A percentile compares a stretch with the other conserved stretches of the same genome.
phyloP scores from a whole-genome alignment of 1,140 invertebrate genomes.

The Drosophila parabipectinata region DNA sequence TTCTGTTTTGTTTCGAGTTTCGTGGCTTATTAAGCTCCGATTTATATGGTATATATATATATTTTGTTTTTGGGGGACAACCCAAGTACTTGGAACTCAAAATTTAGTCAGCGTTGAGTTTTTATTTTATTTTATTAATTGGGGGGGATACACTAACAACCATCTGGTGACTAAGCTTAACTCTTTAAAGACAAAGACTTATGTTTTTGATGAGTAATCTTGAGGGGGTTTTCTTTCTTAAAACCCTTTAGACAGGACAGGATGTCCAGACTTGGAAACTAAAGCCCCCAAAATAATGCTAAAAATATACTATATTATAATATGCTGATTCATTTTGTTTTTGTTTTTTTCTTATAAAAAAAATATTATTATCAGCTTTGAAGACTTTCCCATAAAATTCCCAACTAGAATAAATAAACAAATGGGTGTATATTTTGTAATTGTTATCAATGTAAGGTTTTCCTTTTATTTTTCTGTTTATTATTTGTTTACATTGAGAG shows the following conservation, averaged over 20 bases:
- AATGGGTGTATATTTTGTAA: constrained; percentile 29
- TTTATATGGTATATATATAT: constrained; percentile 1
- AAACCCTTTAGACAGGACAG: neutral
- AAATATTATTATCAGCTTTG: neutral
- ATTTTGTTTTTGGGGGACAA: constrained; percentile 31
- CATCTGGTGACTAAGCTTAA: constrained; percentile 29
- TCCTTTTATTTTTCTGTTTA: constrained; percentile 13
- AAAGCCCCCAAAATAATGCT: neutral
- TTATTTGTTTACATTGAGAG: constrained; percentile 37
- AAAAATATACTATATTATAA: neutral
- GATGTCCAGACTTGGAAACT: neutral
- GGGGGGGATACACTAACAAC: no score
- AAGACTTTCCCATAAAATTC: constrained; percentile 24
- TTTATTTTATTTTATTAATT: neutral
- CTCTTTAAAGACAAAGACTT: neutral
- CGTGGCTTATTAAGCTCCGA: constrained; percentile 3
- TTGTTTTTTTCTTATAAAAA: constrained; percentile 3
- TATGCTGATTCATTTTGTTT: constrained; percentile 24
- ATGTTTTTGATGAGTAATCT: constrained; percentile 3
- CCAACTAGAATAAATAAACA: constrained; percentile 31
- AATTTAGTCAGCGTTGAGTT: constrained; percentile 22
- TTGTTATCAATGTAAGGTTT: constrained; percentile 22
- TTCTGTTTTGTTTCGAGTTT: constrained; percentile 31
- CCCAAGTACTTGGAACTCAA: constrained; percentile 38
- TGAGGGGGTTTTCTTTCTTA: neutral